phyloP scores from a whole-genome alignment of 2,888 invertebrate species.

The Micropterix aruncella region DNA sequence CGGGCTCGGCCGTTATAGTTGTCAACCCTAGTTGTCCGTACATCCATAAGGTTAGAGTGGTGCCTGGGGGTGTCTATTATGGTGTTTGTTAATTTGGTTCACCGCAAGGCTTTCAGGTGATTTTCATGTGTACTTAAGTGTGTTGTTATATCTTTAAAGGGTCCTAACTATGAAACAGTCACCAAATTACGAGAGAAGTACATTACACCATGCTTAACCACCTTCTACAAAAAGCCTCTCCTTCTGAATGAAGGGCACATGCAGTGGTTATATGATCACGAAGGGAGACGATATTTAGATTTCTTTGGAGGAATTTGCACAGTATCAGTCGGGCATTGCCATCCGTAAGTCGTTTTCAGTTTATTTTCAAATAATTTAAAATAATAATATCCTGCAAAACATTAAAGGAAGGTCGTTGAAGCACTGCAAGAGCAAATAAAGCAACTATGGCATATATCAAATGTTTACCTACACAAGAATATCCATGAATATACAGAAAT shows the following conservation, averaged over 20 bases:
- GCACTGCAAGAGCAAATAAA: constrained; percentile 67
- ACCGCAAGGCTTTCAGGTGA: too few species aligned
- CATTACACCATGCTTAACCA: constrained; percentile 55
- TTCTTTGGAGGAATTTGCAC: constrained; percentile 96
- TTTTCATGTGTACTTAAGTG: too few species aligned
- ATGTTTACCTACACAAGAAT: constrained; percentile 80
- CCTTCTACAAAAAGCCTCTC: constrained; percentile 72
- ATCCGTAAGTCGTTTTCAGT: constrained; percentile 61
- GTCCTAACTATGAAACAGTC: background rate
- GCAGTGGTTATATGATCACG: constrained; percentile 87
- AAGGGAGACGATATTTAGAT: constrained; percentile 80
- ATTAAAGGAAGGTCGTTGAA: constrained; percentile 64
- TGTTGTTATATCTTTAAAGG: too few species aligned
- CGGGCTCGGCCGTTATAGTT: too few species aligned
- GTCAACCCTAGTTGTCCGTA: too few species aligned
- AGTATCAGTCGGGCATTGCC: constrained; percentile 93
- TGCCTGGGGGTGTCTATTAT: too few species aligned
- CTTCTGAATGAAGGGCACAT: constrained; percentile 74
- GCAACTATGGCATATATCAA: constrained; percentile 84
- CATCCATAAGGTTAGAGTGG: too few species aligned
- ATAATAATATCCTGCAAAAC: too few species aligned
- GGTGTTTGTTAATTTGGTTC: too few species aligned
- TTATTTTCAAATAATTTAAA: constrained; percentile 3
- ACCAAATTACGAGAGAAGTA: constrained; percentile 28
- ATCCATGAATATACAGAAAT: constrained; percentile 84